Evolutionary conservation across 1,140 invertebrate genomes (phyloP), one percentile per base, ranked within the genome.

Genomic region (Lordiphosa mommai): DNA sequence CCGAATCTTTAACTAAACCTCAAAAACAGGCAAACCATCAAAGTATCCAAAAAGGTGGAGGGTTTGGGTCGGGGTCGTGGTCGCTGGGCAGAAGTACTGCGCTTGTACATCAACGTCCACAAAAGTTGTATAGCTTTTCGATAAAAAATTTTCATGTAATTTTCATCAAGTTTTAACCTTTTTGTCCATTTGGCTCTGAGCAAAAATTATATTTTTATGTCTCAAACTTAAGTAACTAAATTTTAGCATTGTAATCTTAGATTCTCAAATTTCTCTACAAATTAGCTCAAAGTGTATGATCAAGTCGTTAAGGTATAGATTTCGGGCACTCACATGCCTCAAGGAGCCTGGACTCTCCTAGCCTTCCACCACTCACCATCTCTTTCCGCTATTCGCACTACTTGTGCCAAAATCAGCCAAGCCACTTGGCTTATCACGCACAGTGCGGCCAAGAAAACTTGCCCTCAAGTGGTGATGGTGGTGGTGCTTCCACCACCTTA

Each of bases 371-470:
- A n/a, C n/a, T n/a, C 30, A 29, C 38, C 36, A 29, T 9, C 20
- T 44, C 32, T 10, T 36, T 36, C 17, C 5, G 27, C 43, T 34
- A 37, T 9, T 2, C 52, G 20, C 38, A 13, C 29, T 66, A 34
- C 58, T 53, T 56, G 73, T 74, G 70, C 56, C 65, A 61, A 70
- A 74, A 60, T 82, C 74, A 74, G 56, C 50, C 60, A 59, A 74
- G 47, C 55, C 71, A 82, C 74, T 79, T 82, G 74, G 76, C 76
- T 82, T 79, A 74, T 61, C 66, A 80, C 77, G 72, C 76, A 84
- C 77, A 80, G 51, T 72, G 58, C 53, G 55, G 44, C 66, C 53
- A 52, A 66, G 56, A 63, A 56, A 67, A 82, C 55, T 79, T 73
- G 55, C 65, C 71, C 65, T 52, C 37, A 80, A 82, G 65, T 70